Base-by-base conservation (phyloP, 2,797 vertebrate species). In the Esox lucius region DNA sequence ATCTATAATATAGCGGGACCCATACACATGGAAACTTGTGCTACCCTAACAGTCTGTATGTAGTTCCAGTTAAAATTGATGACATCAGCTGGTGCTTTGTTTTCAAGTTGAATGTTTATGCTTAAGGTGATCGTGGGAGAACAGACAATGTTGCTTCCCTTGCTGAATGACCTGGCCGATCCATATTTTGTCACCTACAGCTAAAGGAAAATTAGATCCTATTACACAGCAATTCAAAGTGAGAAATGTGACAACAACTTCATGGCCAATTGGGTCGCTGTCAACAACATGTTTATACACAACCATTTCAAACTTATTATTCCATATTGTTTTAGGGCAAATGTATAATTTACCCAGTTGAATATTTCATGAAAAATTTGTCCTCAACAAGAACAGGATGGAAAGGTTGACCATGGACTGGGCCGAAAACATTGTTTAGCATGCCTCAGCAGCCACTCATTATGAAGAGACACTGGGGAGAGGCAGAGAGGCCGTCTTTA, bases 371-470 rank as follows among this genome's bases (percentile, higher is more conserved):
- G 35, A 49, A 31, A 31, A 73, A 51, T 15, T 2, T 26, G 71
- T 68, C 49, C 51, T 51, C 39, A 49, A 17, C 28, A 68, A 48
- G 22, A 46, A 59, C 28, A 66, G 51, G 53, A 15, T 16, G n/a
- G 33, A 70, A 62, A 77, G 51, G 11, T 77, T 17, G 33, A 39
- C 17, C 9, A 39, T 68, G 67, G 15, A 24, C 5, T 16, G 68
- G 26, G 15, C 15, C 2, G 33, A 35, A 16, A 69, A 67, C 65
- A 24, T 28, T 5, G 31, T 35, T 69, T 56, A 70, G 48, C 56
- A 75, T 62, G 81, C 71, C 77, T 82, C 83, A 77, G 84, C 77
- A 85, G 80, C 68, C 35, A 17, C 66, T 42, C 31, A 66, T 75
- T 66, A 74, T 16, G 28, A 59, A 16, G 42, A 68, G 74, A 68